phyloP scores from a whole-genome alignment of 92 coral and sea anemone species.

The Umimayanthus kanabou region DNA sequence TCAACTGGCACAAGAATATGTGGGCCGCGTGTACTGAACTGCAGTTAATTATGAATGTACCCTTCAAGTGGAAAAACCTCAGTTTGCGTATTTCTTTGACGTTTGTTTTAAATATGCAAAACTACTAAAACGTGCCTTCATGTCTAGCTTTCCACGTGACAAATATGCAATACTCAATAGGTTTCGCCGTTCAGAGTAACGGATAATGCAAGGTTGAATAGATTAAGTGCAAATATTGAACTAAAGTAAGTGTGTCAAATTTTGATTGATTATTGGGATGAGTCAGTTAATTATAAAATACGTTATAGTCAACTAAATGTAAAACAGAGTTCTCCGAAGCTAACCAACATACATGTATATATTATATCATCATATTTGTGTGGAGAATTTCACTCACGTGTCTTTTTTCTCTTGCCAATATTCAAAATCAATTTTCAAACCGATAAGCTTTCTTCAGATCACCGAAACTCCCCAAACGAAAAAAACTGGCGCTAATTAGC shows the following conservation, averaged over 20 bases:
- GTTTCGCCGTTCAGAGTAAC: background rate
- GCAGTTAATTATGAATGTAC: too few relatives aligned
- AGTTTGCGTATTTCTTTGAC: too few relatives aligned
- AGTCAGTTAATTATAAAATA: background rate
- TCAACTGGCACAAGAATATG: too few relatives aligned
- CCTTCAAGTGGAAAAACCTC: too few relatives aligned
- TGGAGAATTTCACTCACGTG: too few relatives aligned
- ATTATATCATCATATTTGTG: too few relatives aligned
- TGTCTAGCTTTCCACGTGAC: background rate
- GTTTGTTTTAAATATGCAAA: background rate
- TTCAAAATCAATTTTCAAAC: background rate
- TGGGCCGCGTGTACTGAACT: too few relatives aligned
- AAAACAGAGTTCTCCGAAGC: too few relatives aligned
- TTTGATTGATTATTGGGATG: background rate
- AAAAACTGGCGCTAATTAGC: background rate
- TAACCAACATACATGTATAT: too few relatives aligned
- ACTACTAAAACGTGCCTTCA: background rate
- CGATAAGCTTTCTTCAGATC: background rate
- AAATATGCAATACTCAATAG: too few relatives aligned
- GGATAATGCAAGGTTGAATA: background rate
- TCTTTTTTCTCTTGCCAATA: too few relatives aligned
- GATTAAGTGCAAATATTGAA: background rate
- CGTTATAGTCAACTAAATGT: too few relatives aligned
- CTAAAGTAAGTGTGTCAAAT: background rate
- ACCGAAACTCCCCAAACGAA: background rate